phyloP scores from a whole-genome alignment of 2,888 invertebrate genomes.

The Petrolisthes cinctipes region DNA sequence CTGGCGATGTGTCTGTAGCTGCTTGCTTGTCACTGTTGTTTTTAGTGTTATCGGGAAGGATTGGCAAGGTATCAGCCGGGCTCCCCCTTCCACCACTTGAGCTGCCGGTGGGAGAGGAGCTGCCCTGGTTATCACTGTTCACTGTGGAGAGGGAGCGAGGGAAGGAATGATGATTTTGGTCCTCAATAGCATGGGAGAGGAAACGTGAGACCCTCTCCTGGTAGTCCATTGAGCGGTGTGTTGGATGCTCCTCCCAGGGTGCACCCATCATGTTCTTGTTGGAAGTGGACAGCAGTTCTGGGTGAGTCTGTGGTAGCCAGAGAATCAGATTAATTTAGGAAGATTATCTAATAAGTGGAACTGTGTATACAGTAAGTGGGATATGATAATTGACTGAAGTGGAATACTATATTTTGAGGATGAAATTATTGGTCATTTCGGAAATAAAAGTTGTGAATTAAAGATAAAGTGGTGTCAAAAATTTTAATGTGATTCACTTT shows the following conservation, averaged over 20 bases:
- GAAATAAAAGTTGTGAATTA: no score
- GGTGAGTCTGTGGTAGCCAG: constrained; percentile 40
- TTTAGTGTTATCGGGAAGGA: constrained; percentile 7
- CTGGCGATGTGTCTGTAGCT: background rate
- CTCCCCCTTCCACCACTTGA: constrained; percentile 33
- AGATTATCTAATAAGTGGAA: background rate
- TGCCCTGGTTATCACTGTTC: constrained; percentile 7
- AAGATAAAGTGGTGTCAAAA: no score
- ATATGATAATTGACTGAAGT: no score
- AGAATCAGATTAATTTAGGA: background rate
- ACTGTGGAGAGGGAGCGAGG: constrained; percentile 39
- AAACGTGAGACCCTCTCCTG: constrained; percentile 52
- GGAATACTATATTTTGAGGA: no score
- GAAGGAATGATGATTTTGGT: constrained; percentile 25
- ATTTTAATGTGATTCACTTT: no score
- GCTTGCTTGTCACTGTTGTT: background rate
- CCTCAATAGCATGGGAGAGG: constrained; percentile 52
- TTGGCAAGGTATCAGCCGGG: constrained; percentile 35
- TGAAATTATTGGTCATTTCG: no score
- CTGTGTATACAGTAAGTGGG: background rate
- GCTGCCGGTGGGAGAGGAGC: constrained; percentile 4
- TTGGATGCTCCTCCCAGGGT: constrained; percentile 35
- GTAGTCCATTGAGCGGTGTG: constrained; percentile 59
- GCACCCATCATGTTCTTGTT: constrained; percentile 17
- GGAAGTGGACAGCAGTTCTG: constrained; percentile 44